These are phyloP conservation scores for Caenorhabditis latens DNA, from an alignment of 1,140 invertebrate genomes.

Conservation along the genomic window DNA sequence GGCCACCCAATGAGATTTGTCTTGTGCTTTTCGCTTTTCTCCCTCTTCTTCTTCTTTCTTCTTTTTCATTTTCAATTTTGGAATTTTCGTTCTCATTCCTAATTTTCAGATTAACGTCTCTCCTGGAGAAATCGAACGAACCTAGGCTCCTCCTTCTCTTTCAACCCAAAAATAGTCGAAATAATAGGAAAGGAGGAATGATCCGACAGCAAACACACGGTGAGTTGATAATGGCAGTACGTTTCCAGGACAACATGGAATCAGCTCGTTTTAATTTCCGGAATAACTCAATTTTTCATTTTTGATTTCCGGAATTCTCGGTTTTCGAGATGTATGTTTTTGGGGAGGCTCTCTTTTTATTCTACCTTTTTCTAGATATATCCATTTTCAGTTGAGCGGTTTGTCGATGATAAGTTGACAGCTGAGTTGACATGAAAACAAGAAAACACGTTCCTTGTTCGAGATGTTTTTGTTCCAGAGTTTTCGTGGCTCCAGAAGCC, in stretches of 20 bases:
- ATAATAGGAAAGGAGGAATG: slow-evolving; percentile 48
- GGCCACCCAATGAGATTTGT: background rate
- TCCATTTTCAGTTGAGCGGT: background rate
- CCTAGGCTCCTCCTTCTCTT: background rate
- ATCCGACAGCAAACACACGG: slow-evolving; percentile 24
- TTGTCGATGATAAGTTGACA: slow-evolving; percentile 9
- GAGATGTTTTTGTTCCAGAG: background rate
- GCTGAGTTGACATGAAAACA: background rate
- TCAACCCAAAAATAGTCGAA: background rate
- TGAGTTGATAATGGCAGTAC: background rate
- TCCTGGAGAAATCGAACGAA: background rate
- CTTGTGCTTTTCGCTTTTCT: background rate
- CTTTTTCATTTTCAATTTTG: background rate
- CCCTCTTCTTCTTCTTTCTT: background rate
- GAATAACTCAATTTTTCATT: background rate
- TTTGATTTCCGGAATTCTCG: background rate
- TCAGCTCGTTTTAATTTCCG: background rate
- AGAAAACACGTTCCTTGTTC: background rate
- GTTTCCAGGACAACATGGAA: background rate
- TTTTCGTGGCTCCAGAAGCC: background rate
- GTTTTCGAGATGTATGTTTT: background rate
- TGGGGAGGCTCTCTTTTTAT: background rate
- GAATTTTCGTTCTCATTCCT: no score
- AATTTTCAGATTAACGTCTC: slow-evolving; percentile 12
- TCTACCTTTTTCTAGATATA: background rate